These are phyloP conservation scores for Aldabrachelys gigantea DNA, from an alignment of 2,113 vertebrate species.

Conservation along the genomic window DNA sequence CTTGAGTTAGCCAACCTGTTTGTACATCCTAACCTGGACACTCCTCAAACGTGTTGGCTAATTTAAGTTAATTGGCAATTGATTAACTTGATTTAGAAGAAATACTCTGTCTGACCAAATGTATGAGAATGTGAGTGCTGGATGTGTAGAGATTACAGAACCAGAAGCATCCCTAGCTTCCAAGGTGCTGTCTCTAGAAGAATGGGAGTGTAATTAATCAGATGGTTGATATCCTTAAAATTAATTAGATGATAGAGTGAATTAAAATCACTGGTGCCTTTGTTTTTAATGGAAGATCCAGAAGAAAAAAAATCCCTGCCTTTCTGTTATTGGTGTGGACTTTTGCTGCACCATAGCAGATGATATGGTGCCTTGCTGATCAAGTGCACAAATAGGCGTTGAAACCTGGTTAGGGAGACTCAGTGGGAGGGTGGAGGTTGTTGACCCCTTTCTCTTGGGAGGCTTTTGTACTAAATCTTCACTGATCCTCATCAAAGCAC, in stretches of 20 bases:
- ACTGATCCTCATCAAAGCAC: background rate
- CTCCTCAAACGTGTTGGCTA: background rate
- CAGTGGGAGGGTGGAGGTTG: background rate
- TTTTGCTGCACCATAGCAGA: background rate
- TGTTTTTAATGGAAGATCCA: background rate
- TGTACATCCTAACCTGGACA: background rate
- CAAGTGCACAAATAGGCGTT: background rate
- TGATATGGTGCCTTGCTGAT: background rate
- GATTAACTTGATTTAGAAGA: background rate
- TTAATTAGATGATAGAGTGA: background rate
- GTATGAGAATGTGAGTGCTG: too few species aligned
- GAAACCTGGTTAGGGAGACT: background rate
- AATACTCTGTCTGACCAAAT: background rate
- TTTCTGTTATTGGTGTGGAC: background rate
- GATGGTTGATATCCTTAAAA: background rate
- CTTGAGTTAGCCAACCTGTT: background rate
- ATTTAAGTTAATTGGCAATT: background rate
- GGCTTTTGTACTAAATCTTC: background rate
- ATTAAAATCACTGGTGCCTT: accelerated
- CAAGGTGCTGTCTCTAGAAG: background rate
- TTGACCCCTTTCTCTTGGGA: background rate
- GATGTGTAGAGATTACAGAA: background rate
- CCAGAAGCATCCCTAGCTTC: background rate
- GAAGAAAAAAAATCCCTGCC: background rate
- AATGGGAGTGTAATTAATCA: background rate